These are phyloP conservation scores for Chamaea fasciata DNA, from an alignment of 2,113 vertebrate species.

Conservation along the genomic window DNA sequence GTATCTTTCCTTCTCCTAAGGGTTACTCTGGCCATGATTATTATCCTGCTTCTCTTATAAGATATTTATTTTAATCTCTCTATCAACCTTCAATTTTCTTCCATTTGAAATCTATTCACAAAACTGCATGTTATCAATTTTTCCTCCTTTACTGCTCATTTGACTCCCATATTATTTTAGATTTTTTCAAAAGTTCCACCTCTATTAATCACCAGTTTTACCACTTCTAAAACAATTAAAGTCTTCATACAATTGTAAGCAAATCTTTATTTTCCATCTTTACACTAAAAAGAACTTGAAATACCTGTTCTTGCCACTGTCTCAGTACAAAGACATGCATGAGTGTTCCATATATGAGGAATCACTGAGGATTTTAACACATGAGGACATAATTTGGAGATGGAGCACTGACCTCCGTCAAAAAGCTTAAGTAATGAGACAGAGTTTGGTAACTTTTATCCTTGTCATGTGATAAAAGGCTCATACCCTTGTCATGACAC, in stretches of 20 bases:
- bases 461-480: background rate
- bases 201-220: background rate
- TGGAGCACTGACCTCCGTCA: background rate
- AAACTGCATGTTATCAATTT: background rate
- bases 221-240: background rate
- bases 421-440: background rate
- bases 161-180: background rate
- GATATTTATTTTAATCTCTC: background rate
- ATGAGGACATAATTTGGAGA: background rate
- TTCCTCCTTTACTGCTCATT: background rate
- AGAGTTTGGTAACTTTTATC: background rate
- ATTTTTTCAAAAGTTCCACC: background rate
- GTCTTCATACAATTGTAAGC: background rate
- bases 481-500: background rate
- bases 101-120: background rate
- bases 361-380: background rate
- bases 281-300: background rate
- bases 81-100: background rate
- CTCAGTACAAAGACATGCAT: background rate
- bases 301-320: background rate
- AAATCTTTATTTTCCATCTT: background rate
- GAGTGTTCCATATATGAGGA: background rate
- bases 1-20: background rate
- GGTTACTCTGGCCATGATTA: background rate
- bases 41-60: background rate